phyloP scores from a whole-genome alignment of 1,140 invertebrate genomes.

The Cotesia vestalis region DNA sequence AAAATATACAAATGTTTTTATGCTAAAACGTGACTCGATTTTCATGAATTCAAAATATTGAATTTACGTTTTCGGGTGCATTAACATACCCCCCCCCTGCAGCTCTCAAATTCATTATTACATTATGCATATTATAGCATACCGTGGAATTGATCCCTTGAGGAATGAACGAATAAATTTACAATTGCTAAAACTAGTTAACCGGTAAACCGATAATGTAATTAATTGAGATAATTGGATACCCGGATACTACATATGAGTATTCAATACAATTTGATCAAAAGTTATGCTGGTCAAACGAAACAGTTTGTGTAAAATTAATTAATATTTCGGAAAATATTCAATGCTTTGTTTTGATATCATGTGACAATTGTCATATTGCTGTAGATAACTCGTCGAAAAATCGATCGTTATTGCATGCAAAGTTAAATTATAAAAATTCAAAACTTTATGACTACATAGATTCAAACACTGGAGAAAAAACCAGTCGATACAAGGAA shows the following conservation, averaged over 20 bases:
- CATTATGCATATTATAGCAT: not conserved
- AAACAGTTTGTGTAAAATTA: too few relatives aligned
- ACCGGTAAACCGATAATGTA: slow-evolving; percentile 1
- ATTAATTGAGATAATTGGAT: slow-evolving; percentile 4
- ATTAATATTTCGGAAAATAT: too few relatives aligned
- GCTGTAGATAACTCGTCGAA: too few relatives aligned
- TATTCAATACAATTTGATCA: too few relatives aligned
- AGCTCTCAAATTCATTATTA: slow-evolving; percentile 1
- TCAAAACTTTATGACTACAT: too few relatives aligned
- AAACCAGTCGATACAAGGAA: too few relatives aligned
- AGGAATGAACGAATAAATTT: slow-evolving; percentile 8
- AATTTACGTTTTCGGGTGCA: slow-evolving; percentile 2
- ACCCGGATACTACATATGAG: not conserved
- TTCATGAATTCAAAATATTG: not conserved
- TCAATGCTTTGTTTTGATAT: too few relatives aligned
- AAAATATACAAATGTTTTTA: slow-evolving; percentile 3
- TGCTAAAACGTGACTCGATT: slow-evolving; percentile 1
- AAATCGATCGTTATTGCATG: too few relatives aligned
- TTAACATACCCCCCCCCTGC: not conserved
- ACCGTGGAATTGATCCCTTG: not conserved
- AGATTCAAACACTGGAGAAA: too few relatives aligned
- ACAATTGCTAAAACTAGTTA: slow-evolving; percentile 5
- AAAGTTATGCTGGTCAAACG: too few relatives aligned
- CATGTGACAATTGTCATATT: too few relatives aligned
- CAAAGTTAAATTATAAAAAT: too few relatives aligned